phyloP scores from a whole-genome alignment of 2,888 invertebrate species.

The Cacoxenus indagator region DNA sequence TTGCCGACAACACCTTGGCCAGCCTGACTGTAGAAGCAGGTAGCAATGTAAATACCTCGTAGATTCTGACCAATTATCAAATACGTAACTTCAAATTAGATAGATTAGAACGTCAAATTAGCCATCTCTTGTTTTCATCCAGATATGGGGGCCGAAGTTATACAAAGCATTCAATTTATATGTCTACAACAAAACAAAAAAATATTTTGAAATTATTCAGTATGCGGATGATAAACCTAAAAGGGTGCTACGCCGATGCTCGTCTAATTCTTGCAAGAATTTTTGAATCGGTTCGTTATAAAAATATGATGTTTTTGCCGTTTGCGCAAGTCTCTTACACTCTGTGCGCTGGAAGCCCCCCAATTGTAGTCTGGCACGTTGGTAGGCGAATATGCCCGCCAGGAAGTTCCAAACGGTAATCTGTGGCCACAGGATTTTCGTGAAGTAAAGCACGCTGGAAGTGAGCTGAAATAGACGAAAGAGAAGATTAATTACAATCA shows the following conservation, averaged over 20 bases:
- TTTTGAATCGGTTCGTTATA: slow-evolving; percentile 54
- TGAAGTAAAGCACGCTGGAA: slow-evolving; percentile 87
- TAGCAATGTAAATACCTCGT: no score
- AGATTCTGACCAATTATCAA: no score
- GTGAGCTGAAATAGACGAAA: slow-evolving; percentile 74
- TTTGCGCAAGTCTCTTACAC: slow-evolving; percentile 37
- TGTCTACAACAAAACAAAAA: no score
- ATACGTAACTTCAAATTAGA: no score
- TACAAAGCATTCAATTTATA: no score
- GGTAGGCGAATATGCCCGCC: slow-evolving; percentile 88
- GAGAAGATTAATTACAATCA: background rate
- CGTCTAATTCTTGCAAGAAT: slow-evolving; percentile 56
- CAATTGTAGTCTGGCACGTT: slow-evolving; percentile 70
- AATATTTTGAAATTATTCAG: no score
- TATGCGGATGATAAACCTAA: no score
- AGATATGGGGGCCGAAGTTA: no score
- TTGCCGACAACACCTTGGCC: no score
- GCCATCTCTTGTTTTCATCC: no score
- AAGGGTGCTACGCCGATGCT: slow-evolving; percentile 52
- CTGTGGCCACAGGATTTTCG: slow-evolving; percentile 95
- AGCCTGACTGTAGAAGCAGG: no score
- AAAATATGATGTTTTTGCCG: slow-evolving; percentile 48
- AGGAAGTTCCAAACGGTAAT: slow-evolving; percentile 94
- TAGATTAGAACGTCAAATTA: no score
- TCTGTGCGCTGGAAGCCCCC: slow-evolving; percentile 41